Base-by-base conservation (phyloP, 1,140 invertebrate species). In the Pissodes strobi region DNA sequence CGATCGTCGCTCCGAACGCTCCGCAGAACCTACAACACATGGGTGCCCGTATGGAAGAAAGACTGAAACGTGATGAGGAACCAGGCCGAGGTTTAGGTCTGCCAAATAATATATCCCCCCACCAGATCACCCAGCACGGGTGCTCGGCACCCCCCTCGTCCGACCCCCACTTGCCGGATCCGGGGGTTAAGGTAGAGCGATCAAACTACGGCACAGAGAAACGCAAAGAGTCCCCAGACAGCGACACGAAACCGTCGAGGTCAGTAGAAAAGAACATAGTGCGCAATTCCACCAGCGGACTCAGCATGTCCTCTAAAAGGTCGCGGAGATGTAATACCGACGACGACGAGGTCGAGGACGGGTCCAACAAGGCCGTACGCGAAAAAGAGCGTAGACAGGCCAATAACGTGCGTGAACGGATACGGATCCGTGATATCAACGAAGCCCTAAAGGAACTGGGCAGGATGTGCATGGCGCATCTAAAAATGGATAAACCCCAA, bases 371-470 rank as follows among this genome's bases (percentile, higher is more conserved):
- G n/a, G n/a, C n/a, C n/a, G 90, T 95, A 80, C 87, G 94, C 73
- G 96, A 99, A 83, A 92, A 93, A 84, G 93, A 98, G 83, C 86
- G 96, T 72, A 86, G 96, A 70, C 94, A 97, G 82, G 95, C 96
- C 70, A 99, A 99, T 86, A 99, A 99, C 87, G 95, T 96, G 73
- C 84, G 96, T 74, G 97, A 99, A 88, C 91, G 94, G 94, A n/a
- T n/a, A n/a, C n/a, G n/a, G n/a, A n/a, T n/a, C n/a, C n/a, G 76
- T 6, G 41, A n/a, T n/a, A 97, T 80, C 83, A 96, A n/a, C n/a
- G n/a, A n/a, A n/a, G n/a, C n/a, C n/a, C n/a, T n/a, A n/a, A n/a
- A n/a, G n/a, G n/a, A n/a, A n/a, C n/a, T n/a, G n/a, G n/a, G n/a
- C n/a, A n/a, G n/a, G n/a, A n/a, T n/a, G n/a, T n/a, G n/a, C n/a